Conservation (phyloP, 2,888 invertebrate genomes). For the Lathronympha strigana region DNA sequence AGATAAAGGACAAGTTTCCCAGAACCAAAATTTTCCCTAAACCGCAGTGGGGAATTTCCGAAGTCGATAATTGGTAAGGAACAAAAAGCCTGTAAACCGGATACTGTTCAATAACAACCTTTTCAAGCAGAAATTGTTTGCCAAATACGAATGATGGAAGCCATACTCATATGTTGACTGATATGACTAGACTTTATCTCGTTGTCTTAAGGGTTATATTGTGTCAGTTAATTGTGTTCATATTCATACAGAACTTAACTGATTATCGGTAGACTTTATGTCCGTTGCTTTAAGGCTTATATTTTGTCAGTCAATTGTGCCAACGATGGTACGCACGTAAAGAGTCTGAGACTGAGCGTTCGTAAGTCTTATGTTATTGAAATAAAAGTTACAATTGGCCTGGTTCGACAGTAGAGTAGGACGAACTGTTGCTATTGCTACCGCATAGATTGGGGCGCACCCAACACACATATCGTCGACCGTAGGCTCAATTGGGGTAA, state of each 20-base stretch:
- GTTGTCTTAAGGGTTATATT: too few relatives aligned
- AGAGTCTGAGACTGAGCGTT: not conserved
- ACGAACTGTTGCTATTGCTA: too few relatives aligned
- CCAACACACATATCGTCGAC: too few relatives aligned
- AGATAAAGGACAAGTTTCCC: too few relatives aligned
- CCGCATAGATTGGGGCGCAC: too few relatives aligned
- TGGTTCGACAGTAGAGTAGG: too few relatives aligned
- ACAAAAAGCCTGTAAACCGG: conserved; percentile 11
- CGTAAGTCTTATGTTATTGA: not conserved
- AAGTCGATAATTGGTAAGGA: not conserved
- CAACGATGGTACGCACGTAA: not conserved
- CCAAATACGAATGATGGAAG: not conserved
- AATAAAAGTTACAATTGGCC: not conserved
- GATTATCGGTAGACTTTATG: too few relatives aligned
- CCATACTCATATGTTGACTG: not conserved
- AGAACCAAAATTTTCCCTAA: too few relatives aligned
- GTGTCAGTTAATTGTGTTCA: too few relatives aligned
- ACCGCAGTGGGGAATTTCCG: not conserved
- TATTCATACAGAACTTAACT: too few relatives aligned
- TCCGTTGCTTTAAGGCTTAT: too few relatives aligned
- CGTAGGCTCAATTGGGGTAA: too few relatives aligned
- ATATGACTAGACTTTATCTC: not conserved
- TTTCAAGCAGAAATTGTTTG: not conserved
- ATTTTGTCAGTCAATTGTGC: not conserved
- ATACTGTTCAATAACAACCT: conserved; percentile 3